Evolutionary conservation across 2,888 invertebrate genomes (phyloP), one percentile per base, ranked within the genome.

Genomic region (Argynnis bischoffii): DNA sequence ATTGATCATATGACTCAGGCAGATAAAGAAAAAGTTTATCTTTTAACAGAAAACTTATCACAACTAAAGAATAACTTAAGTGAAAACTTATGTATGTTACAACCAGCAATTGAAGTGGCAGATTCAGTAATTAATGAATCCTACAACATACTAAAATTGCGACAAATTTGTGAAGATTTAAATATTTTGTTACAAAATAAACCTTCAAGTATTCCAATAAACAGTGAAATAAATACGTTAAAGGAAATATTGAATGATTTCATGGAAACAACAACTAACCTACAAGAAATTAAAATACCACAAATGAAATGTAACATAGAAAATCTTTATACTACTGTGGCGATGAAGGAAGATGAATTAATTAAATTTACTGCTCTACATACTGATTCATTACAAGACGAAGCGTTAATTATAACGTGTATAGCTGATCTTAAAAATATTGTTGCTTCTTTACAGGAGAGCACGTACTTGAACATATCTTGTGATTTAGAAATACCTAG

Each of bases 1-100:
- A 88, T 83, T 75, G 88, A 89, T 83, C 81, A 85, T 79, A 81
- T 87, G 74, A 76, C 87, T 80, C 86, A 88, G 77, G 79, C 87
- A 72, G 80, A 88, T 31, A 75, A 82, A 72, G 87, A 88, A 74
- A 84, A 79, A 79, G 76, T 87, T 82, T 78, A 85, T 81, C 81
- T 81, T 76, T 81, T 88, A 66, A 77, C 86, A 51, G 78, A 85
- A 78, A 83, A 72, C 51, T 80, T 92, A 72, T 76, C 78, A 71
- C 81, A 85, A 68, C 86, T 91, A 67, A 90, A 88, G 76, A 76
- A 82, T 59, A 79, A 86, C 69, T 81, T 92, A 78, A 78, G 81
- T 70, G 83, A 82, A 69, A 88, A 86, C 76, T 79, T 88, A 75
- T 75, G 81, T 65, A 74, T 81, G 53, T 77, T 90, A 54, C 80